phyloP scores from a whole-genome alignment of 2,888 invertebrate genomes.

The Epistrophe grossulariae region DNA sequence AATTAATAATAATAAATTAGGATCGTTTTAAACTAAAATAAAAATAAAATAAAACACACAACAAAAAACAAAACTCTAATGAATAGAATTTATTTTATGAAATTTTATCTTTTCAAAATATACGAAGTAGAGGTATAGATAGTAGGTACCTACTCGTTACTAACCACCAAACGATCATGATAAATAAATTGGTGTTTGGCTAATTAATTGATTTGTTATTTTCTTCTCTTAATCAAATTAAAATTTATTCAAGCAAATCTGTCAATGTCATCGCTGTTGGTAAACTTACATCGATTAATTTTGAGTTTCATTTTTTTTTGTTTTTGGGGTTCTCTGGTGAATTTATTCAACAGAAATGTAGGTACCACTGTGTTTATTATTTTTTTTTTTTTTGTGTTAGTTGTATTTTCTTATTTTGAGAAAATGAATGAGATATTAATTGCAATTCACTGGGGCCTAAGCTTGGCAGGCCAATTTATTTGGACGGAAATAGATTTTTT shows the following conservation, averaged over 20 bases:
- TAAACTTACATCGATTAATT: constrained; percentile 60
- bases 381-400: neutral
- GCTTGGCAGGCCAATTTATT: constrained; percentile 45
- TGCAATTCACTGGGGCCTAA: constrained; percentile 51
- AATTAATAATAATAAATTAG: constrained; percentile 50
- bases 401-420: neutral
- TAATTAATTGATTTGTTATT: constrained; percentile 69
- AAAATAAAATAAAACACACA: neutral
- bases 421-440: constrained; percentile 68
- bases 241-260: constrained; percentile 58
- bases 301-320: constrained; percentile 49
- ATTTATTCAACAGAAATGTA: neutral
- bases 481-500: constrained; percentile 71
- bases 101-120: neutral
- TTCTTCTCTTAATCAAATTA: constrained; percentile 63
- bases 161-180: constrained; percentile 42
- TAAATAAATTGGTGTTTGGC: constrained; percentile 55
- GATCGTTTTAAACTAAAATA: neutral
- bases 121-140: too few species aligned
- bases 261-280: constrained; percentile 60
- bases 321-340: constrained; percentile 10
- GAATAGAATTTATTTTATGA: constrained; percentile 10
- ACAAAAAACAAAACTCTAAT: constrained; percentile 3
- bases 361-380: neutral
- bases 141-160: neutral